Percentiles rank a stretch among this genome's conserved stretches.
Conservation (phyloP, 2,888 invertebrate species). For the Sylvicola cinctus region DNA sequence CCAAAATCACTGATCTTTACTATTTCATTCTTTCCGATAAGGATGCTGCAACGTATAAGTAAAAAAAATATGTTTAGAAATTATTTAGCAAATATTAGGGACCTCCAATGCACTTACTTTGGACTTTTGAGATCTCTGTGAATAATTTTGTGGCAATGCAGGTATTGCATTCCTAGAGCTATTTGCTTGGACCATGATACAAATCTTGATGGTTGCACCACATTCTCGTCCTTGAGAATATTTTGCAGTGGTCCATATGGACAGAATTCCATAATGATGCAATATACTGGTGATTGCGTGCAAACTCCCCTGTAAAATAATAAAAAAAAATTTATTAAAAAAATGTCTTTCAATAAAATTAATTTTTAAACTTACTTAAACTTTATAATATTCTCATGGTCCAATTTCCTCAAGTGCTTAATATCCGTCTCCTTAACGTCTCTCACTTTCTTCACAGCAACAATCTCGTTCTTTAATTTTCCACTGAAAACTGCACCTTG, state of each 20-base stretch:
- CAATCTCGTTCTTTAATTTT: conserved; percentile 55
- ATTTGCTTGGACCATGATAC: conserved; percentile 91
- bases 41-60: conserved; percentile 37
- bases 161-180: conserved; percentile 88
- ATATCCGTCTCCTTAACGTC: conserved; percentile 87
- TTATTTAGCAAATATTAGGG: too few species aligned
- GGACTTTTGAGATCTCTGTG: conserved; percentile 98
- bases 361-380: conserved; percentile 22
- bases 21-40: conserved; percentile 56
- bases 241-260: conserved; percentile 88
- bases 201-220: conserved; percentile 67
- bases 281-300: conserved; percentile 75
- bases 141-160: conserved; percentile 90
- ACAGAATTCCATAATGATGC: conserved; percentile 97
- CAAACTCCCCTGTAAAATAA: conserved; percentile 61
- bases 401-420: conserved; percentile 71
- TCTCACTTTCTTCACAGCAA: conserved; percentile 91
- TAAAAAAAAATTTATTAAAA: conserved; percentile 5
- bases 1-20: conserved; percentile 98
- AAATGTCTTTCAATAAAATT: not conserved
- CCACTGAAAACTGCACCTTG: conserved; percentile 92
- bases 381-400: conserved; percentile 87
- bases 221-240: conserved; percentile 62
- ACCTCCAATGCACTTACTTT: too few species aligned
- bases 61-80: not conserved